Percentiles rank a stretch among this genome's conserved stretches.
These are phyloP conservation scores for Allolobophora icterica DNA, from an alignment of 2,888 invertebrate genomes.

Conservation along the genomic window DNA sequence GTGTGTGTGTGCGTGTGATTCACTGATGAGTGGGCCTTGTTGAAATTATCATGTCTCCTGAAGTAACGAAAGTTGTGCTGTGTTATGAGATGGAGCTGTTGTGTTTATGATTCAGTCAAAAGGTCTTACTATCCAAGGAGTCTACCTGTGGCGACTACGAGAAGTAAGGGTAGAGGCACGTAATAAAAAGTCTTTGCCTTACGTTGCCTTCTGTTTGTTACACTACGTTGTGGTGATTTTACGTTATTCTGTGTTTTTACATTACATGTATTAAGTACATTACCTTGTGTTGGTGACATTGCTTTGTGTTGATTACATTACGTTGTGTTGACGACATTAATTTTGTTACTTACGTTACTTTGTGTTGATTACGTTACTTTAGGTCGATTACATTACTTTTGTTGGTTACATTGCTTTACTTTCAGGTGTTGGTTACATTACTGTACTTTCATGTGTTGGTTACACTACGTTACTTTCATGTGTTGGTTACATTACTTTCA, in stretches of 20 bases:
- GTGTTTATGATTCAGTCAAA: neutral
- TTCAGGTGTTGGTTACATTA: neutral
- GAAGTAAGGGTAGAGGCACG: neutral
- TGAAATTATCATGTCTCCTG: neutral
- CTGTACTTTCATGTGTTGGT: no score
- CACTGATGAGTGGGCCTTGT: neutral
- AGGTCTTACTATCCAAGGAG: neutral
- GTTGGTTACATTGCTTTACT: no score
- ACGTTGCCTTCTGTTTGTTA: neutral
- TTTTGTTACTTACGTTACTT: neutral
- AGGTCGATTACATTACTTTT: neutral
- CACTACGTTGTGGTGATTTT: neutral
- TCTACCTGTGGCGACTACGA: neutral
- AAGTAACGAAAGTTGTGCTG: neutral
- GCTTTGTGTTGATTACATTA: neutral
- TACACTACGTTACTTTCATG: no score
- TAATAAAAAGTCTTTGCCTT: neutral
- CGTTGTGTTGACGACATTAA: neutral
- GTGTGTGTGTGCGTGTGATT: no score
- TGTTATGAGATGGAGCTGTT: neutral
- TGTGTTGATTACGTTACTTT: neutral
- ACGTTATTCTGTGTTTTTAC: neutral
- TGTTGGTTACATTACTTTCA: constrained; percentile 6
- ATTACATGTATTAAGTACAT: no score
- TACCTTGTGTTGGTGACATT: no score